These are phyloP conservation scores for Leptocoma aspasia DNA, from an alignment of 2,113 vertebrate genomes.

Conservation along the genomic window DNA sequence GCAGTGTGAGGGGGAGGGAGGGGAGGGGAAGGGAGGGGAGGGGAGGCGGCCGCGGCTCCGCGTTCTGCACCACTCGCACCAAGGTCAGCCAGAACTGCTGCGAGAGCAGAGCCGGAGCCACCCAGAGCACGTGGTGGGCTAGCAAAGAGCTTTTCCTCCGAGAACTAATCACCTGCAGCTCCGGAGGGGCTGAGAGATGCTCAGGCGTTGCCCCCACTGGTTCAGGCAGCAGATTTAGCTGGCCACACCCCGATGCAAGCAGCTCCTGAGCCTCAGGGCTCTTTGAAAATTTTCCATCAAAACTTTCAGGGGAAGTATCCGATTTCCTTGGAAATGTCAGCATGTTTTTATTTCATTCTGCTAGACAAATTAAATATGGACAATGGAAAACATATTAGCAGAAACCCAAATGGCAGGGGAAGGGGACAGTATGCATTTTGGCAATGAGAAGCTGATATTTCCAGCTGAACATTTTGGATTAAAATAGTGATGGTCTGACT, in stretches of 20 bases:
- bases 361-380: background rate
- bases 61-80: conserved; percentile 6
- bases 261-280: background rate
- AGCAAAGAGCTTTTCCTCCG: background rate
- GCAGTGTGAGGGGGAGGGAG: conserved; percentile 5
- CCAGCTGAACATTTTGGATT: background rate
- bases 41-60: background rate
- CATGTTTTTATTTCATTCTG: conserved; percentile 14
- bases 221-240: background rate
- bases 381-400: background rate
- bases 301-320: conserved; percentile 2
- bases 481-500: background rate
- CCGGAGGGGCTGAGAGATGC: background rate
- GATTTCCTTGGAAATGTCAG: conserved; percentile 27
- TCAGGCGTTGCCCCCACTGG: background rate
- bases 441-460: background rate
- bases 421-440: background rate
- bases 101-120: background rate
- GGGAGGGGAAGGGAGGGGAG: background rate
- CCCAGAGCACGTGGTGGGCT: background rate
- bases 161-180: background rate
- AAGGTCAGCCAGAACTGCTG: conserved; percentile 47
- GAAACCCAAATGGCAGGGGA: background rate
- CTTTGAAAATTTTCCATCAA: conserved; percentile 13
- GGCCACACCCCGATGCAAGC: background rate